Percentiles rank a stretch among this genome's conserved stretches.
These are phyloP conservation scores for Sternarchorhynchus goeldii DNA, from an alignment of 2,797 vertebrate species.

Conservation along the genomic window DNA sequence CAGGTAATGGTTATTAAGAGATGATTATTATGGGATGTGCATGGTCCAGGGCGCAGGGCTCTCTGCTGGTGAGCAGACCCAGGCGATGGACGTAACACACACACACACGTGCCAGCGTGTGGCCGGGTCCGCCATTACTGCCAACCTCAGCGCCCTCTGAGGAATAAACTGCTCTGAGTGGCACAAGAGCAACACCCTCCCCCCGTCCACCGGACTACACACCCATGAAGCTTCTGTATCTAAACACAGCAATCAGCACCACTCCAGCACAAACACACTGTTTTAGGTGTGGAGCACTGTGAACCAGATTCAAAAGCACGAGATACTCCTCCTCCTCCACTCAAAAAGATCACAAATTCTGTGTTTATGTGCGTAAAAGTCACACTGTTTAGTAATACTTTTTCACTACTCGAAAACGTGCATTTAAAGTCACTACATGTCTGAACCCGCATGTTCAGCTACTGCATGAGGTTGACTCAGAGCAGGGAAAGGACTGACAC, in stretches of 20 bases:
- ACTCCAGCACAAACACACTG: not conserved
- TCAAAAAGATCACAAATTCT: not conserved
- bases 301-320: not conserved
- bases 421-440: too few species aligned
- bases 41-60: too few species aligned
- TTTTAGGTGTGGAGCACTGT: not conserved
- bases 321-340: not conserved
- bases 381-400: too few species aligned
- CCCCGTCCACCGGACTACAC: not conserved
- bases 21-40: too few species aligned
- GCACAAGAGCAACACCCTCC: conserved; percentile 15
- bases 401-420: too few species aligned
- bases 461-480: too few species aligned
- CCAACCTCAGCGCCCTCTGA: conserved; percentile 36
- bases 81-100: not conserved
- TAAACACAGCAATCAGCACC: not conserved
- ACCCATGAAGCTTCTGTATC: conserved; percentile 1
- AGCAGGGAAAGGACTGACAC: too few species aligned
- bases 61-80: not conserved
- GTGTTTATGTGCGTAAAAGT: too few species aligned
- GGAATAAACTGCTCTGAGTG: conserved; percentile 34
- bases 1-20: conserved; percentile 7
- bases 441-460: too few species aligned
- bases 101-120: conserved; percentile 23
- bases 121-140: conserved; percentile 35